Base-by-base conservation (phyloP, 2,888 invertebrate species). In the Nematopogon swammerdamellus region DNA sequence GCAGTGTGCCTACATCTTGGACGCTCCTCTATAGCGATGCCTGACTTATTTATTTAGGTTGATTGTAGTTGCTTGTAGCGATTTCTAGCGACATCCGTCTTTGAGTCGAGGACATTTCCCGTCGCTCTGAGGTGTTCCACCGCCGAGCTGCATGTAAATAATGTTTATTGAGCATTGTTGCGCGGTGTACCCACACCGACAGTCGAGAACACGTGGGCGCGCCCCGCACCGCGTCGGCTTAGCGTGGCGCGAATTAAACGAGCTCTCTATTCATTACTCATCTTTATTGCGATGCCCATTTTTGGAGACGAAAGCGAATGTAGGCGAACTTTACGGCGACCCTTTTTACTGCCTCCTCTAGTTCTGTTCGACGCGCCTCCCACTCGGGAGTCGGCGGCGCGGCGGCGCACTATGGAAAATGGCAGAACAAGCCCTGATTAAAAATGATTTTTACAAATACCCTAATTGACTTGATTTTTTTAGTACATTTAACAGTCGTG, bases 221-320 rank as follows among this genome's bases (percentile, higher is more conserved):
- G 67, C n/a, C 6, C 20, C 10, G 11, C 19, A 19, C 20, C 68
- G 67, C 70, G 68, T 67, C 72, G 65, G 49, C 51, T 49, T 69
- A 68, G 76, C 14, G 19, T 29, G 25, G 30, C 11, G 43, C 70
- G 68, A 74, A 75, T 71, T 75, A 73, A 72, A 75, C 63, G 75
- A 72, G 72, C 79, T 79, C 79, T 77, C 77, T 79, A 79, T 77
- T 71, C 76, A 77, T 79, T 79, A 77, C 75, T 76, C 79, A 76
- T 77, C 68, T 68, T 71, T 75, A 72, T 76, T 77, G 71, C 76
- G 71, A 72, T 73, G 63, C 59, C 74, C 74, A 67, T 73, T 70
- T 76, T 65, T 61, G 72, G 70, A 70, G 68, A 72, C 72, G 74
- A 76, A 76, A 76, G 70, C 67, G 68, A 70, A 71, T 71, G 74